These are phyloP conservation scores for Cnemophilus loriae DNA, from an alignment of 2,113 vertebrate genomes.

Conservation along the genomic window DNA sequence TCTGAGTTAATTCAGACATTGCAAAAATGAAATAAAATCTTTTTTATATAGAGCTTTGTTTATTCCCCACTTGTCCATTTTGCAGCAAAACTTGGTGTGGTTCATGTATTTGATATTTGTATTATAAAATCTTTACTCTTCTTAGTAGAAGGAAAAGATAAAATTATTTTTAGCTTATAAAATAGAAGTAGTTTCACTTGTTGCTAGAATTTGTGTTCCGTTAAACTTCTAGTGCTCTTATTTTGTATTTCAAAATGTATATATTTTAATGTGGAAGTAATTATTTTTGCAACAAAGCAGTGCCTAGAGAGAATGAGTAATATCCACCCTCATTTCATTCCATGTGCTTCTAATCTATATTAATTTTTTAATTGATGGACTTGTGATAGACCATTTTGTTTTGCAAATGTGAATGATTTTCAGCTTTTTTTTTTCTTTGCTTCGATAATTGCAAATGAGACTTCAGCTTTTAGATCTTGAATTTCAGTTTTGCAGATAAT, in stretches of 20 bases:
- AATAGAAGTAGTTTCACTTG: not conserved
- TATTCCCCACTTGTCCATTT: not conserved
- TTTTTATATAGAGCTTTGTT: not conserved
- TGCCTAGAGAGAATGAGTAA: not conserved
- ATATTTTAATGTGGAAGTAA: not conserved
- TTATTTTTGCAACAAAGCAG: not conserved
- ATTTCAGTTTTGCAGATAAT: not conserved
- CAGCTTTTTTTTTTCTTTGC: not conserved
- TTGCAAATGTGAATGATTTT: not conserved
- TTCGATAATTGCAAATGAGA: not conserved
- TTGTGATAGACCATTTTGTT: not conserved
- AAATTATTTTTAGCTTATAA: not conserved
- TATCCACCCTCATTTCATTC: not conserved
- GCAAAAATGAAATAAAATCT: not conserved
- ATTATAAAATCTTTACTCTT: not conserved
- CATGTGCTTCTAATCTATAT: rapidly evolving
- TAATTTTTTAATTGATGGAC: not conserved
- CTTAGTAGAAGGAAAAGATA: not conserved
- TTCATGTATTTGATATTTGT: not conserved
- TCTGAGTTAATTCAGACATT: not conserved
- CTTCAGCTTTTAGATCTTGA: not conserved
- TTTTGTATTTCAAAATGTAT: not conserved
- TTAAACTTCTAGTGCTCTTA: not conserved
- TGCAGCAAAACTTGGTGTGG: not conserved
- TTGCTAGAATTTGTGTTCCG: not conserved